Evolutionary conservation across 1,140 invertebrate species (phyloP), one percentile per base, ranked within the genome.

Genomic region (Odontomachus brunneus): DNA sequence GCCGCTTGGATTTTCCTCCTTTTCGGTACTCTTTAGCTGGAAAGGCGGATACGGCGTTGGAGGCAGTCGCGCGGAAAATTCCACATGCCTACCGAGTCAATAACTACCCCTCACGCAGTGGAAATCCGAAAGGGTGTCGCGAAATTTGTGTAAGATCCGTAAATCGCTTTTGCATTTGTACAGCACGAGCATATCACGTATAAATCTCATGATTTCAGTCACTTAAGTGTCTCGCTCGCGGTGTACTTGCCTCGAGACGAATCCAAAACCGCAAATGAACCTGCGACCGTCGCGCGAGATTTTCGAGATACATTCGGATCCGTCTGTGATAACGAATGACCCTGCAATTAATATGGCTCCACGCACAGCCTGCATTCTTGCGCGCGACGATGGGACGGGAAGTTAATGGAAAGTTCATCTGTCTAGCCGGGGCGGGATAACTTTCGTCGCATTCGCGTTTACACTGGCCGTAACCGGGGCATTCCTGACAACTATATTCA

Each of bases 401-500:
- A 65, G 55, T 63, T 69, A 24, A 29, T 9, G 22, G 19, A 66
- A 63, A 83, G 65, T 55, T 62, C 22, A 74, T 29, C 38, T 24
- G 33, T 49, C 57, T 48, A 19, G 62, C 24, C 4, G 44, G 24
- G 9, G 38, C 3, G 38, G 22, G 24, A 29, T 59, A 74, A 74
- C 57, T 74, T 63, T 74, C 57, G 69, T 55, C 60, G 9, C 4
- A 9, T 22, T 5, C 22, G 53, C 51, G 33, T 62, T 59, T 59
- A 26, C 19, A 24, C 9, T 15, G 3, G 12, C 17, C 55, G 26
- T 62, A 29, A 66, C 24, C 17, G 44, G 49, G 53, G 66, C 60
- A 66, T 73, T 85, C 22, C 76, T 86, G 82, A 86, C 84, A 72
- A 75, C 69, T 86, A 65, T 53, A 86, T 86, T 86, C 85, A 85